Evolutionary conservation across 2,113 vertebrate species (phyloP).

Genomic region (Aix galericulata): DNA sequence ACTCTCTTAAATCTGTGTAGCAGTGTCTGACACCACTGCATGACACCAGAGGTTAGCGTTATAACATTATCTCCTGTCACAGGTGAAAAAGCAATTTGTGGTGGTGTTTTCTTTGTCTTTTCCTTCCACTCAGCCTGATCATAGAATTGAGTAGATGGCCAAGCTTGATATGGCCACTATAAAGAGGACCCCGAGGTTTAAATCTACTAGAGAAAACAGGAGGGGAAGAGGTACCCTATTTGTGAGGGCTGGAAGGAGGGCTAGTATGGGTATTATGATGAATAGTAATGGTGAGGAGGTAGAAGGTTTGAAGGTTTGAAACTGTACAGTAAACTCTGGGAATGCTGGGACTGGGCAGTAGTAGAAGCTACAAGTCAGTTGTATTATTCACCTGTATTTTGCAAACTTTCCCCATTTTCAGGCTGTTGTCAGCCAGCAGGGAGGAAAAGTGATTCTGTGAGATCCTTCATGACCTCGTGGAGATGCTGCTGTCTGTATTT

Average conservation of each 20-base stretch:
- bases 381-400: rapidly evolving
- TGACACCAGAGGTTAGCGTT: background rate
- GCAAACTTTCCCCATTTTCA: background rate
- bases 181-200: too few relatives aligned
- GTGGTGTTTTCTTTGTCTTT: background rate
- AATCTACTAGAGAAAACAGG: too few relatives aligned
- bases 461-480: too few relatives aligned
- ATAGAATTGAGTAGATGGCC: too few relatives aligned
- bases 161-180: too few relatives aligned
- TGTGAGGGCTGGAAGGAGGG: too few relatives aligned
- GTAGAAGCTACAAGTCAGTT: background rate
- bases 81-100: background rate
- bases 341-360: background rate
- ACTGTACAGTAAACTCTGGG: background rate
- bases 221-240: too few relatives aligned
- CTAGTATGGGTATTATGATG: too few relatives aligned
- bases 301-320: background rate
- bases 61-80: background rate
- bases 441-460: background rate
- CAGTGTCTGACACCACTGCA: background rate
- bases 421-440: background rate
- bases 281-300: too few relatives aligned
- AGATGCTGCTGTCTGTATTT: background rate
- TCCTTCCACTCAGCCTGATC: too few relatives aligned
- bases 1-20: background rate